Conservation (phyloP, 1,140 invertebrate genomes). For the Sipha flava region DNA sequence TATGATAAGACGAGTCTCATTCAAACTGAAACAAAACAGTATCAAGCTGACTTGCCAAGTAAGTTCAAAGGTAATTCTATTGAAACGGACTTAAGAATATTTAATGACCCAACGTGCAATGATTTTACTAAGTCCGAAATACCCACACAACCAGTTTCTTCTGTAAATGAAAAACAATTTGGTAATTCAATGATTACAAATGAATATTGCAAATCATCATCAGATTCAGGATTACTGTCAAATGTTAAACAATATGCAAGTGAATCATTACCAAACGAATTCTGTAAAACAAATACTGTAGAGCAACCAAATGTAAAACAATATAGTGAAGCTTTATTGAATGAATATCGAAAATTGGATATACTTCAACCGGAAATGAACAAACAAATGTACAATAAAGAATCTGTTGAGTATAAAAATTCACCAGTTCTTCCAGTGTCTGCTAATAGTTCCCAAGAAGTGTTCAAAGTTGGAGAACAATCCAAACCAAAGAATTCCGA, state of each 20-base stretch:
- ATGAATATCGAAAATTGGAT: constrained; percentile 8
- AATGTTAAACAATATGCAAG: not conserved
- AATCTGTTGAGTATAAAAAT: not conserved
- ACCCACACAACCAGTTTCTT: not conserved
- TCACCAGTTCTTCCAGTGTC: not conserved
- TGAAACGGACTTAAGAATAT: not conserved
- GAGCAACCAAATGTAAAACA: not conserved
- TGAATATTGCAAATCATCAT: not conserved
- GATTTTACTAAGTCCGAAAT: not conserved
- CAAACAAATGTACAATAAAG: constrained; percentile 10
- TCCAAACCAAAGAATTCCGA: not conserved
- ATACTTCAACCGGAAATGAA: not conserved
- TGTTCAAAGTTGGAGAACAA: not conserved
- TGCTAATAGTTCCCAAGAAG: not conserved
- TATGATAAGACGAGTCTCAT: not conserved
- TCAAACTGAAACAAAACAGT: not conserved
- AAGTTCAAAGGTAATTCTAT: not conserved
- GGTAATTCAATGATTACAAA: not conserved
- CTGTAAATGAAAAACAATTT: not conserved
- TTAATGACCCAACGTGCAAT: not conserved
- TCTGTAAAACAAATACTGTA: not conserved
- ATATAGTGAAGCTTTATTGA: not conserved
- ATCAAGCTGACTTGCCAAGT: not conserved
- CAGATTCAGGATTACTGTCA: not conserved
- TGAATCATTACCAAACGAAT: not conserved